phyloP scores from a whole-genome alignment of 2,113 vertebrate species.

The Cryptomyrus ogoouensis region DNA sequence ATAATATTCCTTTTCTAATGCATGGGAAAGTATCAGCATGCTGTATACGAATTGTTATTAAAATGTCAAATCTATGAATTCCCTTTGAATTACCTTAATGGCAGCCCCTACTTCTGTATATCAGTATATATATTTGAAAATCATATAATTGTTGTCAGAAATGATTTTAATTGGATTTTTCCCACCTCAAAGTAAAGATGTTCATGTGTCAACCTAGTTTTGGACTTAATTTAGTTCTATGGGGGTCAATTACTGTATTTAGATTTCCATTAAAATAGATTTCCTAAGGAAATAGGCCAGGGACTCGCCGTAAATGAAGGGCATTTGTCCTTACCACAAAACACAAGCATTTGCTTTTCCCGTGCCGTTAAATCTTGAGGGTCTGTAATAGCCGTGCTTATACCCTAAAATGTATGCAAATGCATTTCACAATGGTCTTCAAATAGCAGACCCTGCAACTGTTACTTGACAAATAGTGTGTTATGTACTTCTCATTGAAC shows the following conservation, averaged over 20 bases:
- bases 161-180: neutral
- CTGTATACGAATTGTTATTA: neutral
- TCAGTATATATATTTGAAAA: neutral
- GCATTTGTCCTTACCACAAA: neutral
- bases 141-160: neutral
- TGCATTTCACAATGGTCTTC: neutral
- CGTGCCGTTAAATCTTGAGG: neutral
- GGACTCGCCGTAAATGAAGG: neutral
- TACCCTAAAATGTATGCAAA: neutral
- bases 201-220: slow-evolving; percentile 22
- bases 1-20: neutral
- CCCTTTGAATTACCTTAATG: neutral
- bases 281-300: slow-evolving; percentile 14
- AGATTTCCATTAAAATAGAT: slow-evolving; percentile 22
- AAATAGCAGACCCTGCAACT: neutral
- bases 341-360: neutral
- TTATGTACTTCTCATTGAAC: neutral
- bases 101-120: neutral
- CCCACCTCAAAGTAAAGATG: neutral
- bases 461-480: neutral
- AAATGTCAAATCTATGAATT: neutral
- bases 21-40: neutral
- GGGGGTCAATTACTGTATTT: slow-evolving; percentile 25
- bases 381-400: neutral
- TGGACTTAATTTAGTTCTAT: slow-evolving; percentile 21